phyloP scores from a whole-genome alignment of 2,888 invertebrate genomes.

The Strigamia crassipes region DNA sequence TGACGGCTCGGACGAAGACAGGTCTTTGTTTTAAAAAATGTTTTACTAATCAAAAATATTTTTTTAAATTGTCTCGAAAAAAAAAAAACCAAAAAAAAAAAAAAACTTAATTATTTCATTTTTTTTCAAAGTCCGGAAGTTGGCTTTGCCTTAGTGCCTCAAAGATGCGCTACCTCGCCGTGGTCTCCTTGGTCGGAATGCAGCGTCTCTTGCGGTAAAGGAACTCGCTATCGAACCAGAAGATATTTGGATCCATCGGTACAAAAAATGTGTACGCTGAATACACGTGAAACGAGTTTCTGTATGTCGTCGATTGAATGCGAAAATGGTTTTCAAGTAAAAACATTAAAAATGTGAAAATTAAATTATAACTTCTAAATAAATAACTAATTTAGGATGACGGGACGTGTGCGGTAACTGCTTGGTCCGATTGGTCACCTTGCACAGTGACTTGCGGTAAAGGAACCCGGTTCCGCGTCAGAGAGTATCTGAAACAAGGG shows the following conservation, averaged over 20 bases:
- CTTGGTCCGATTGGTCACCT: constrained; percentile 81
- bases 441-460: constrained; percentile 80
- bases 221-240: constrained; percentile 69
- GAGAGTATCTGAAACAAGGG: constrained; percentile 72
- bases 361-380: neutral
- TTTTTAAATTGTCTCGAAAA: too few relatives aligned
- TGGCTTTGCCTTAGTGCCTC: constrained; percentile 43
- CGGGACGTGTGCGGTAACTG: constrained; percentile 68
- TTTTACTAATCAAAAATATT: neutral
- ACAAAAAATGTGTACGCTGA: constrained; percentile 54
- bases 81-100: constrained; percentile 7
- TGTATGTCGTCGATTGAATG: constrained; percentile 56
- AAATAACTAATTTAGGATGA: neutral
- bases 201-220: constrained; percentile 61
- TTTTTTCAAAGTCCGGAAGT: constrained; percentile 44
- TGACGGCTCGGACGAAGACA: constrained; percentile 19
- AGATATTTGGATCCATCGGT: constrained; percentile 64
- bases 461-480: constrained; percentile 71
- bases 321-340: constrained; percentile 49
- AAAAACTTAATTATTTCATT: neutral
- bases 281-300: constrained; percentile 54
- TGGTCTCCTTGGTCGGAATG: constrained; percentile 64
- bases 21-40: neutral
- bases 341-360: neutral
- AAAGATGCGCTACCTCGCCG: constrained; percentile 59